These are phyloP conservation scores for Apoda limacodes DNA, from an alignment of 2,888 invertebrate genomes.

Conservation along the genomic window DNA sequence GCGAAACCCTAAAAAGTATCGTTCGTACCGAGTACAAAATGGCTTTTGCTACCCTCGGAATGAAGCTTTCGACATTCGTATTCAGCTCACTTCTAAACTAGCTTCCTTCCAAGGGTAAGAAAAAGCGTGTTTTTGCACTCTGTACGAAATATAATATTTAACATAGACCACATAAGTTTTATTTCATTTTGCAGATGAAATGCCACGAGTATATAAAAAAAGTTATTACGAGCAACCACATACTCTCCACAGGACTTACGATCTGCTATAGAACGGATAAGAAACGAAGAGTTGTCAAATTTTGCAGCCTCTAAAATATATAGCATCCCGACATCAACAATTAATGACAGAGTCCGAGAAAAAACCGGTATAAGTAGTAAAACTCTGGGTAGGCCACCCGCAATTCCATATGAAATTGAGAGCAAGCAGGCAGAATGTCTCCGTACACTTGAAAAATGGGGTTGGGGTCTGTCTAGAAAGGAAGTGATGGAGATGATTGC, in stretches of 20 bases:
- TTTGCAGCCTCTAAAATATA: constrained; percentile 13
- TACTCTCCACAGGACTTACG: constrained; percentile 10
- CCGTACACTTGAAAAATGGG: constrained; percentile 25
- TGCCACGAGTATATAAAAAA: no score
- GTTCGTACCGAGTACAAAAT: no score
- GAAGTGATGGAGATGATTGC: constrained; percentile 19
- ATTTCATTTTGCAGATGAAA: no score
- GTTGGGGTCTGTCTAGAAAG: constrained; percentile 24
- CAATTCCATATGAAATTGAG: constrained; percentile 21
- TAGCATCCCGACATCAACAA: constrained; percentile 14
- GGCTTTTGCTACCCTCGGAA: no score
- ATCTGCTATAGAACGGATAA: constrained; percentile 11
- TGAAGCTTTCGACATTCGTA: no score
- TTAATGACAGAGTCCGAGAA: constrained; percentile 8
- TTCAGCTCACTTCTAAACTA: no score
- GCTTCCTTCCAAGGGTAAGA: no score
- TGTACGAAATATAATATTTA: no score
- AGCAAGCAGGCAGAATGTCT: constrained; percentile 19
- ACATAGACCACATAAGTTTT: no score
- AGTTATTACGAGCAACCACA: constrained; percentile 9
- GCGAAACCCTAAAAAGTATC: no score
- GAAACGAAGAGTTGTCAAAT: constrained; percentile 13
- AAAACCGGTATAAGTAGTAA: constrained; percentile 10
- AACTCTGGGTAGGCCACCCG: constrained; percentile 16
- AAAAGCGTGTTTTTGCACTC: no score